Conservation (phyloP, 1,140 invertebrate genomes). For the Portunus trituberculatus region DNA sequence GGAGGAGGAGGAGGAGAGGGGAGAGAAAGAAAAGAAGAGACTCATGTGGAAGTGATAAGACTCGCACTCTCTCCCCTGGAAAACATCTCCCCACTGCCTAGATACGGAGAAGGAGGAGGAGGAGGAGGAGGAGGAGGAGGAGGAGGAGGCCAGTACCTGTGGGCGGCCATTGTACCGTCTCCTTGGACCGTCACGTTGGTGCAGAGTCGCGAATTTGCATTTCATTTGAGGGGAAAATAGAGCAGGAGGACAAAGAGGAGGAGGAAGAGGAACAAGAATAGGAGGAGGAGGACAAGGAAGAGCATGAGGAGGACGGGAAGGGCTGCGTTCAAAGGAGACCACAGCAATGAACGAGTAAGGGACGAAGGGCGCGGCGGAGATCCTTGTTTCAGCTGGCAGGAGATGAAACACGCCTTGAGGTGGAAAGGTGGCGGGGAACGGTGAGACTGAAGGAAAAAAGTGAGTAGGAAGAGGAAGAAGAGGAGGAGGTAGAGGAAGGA, state of each 20-base stretch:
- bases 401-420: too few relatives aligned
- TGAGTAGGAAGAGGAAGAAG: background rate
- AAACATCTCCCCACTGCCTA: too few relatives aligned
- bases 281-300: background rate
- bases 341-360: too few relatives aligned
- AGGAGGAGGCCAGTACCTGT: background rate
- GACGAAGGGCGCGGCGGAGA: too few relatives aligned
- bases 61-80: too few relatives aligned
- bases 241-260: too few relatives aligned
- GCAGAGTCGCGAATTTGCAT: background rate
- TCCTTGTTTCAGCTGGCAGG: too few relatives aligned
- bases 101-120: background rate
- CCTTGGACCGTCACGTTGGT: background rate
- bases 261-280: background rate
- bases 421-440: background rate
- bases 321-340: background rate
- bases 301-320: background rate
- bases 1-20: too few relatives aligned
- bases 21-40: too few relatives aligned
- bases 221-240: background rate
- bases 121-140: conserved; percentile 5
- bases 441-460: background rate
- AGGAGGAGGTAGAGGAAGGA: background rate
- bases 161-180: background rate
- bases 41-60: too few relatives aligned